Base-by-base conservation (phyloP, 2,797 vertebrate genomes). In the Aphelocoma californica region DNA sequence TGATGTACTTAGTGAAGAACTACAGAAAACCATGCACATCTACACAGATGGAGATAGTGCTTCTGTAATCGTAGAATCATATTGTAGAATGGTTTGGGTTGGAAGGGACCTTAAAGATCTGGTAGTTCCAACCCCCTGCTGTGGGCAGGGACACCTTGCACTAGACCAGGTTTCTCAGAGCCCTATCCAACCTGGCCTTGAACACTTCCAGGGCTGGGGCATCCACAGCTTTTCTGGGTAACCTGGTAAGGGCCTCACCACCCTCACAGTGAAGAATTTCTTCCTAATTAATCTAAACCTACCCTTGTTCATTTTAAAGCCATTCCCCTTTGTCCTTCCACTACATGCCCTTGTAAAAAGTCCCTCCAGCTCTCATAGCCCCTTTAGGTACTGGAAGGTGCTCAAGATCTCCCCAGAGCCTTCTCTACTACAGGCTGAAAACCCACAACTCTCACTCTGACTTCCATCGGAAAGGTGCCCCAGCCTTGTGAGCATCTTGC, bases 381-480 rank as follows among this genome's bases (percentile, higher is more conserved):
- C 7, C 21, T 65, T 32, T 53, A 36, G 18, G 7, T 45, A 19
- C 29, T 40, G 64, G 14, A 77, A 58, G 10, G 38, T 64, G 14
- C 25, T 31, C 15, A 34, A 58, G 12, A 23, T 64, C 17, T 70
- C 32, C 17, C 50, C n/a, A 64, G 51, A 71, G 8, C n/a, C 10
- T 58, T 58, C 9, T 45, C 6, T 66, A 66, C 31, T 83, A 18
- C n/a, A 31, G 10, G n/a, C 25, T 58, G 51, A 50, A 78, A 78
- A 26, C 11, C 5, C 25, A 32, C 21, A 53, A 2, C 15, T 70
- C 29, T 56, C 44, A 34, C 28, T 53, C 40, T 31, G 15, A 14
- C 15, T 51, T 58, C 25, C 25, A 19, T 14, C 0, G 0, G n/a
- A 56, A 11, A 31, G 17, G 5, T 57, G 32, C 10, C 9, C n/a